Base-by-base conservation (phyloP, 2,797 vertebrate genomes). In the Tenualosa thibaudeaui region DNA sequence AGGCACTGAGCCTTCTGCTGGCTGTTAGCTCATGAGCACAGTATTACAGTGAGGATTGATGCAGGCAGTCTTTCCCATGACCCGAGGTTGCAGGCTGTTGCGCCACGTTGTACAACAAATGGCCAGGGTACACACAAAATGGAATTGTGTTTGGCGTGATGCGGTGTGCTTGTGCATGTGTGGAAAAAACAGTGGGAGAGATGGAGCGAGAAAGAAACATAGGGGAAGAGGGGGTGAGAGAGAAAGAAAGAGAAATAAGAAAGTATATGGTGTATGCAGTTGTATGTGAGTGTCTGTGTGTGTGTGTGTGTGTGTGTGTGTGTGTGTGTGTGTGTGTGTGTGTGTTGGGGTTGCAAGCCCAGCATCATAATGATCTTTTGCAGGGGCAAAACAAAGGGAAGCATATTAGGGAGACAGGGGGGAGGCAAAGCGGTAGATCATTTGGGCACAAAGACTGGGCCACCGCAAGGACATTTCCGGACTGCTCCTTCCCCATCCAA, bases 21-120 rank as follows among this genome's bases (percentile, higher is more conserved):
- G 56, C 60, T 37, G 43, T 82, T 83, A 82, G 60, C 60, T 81
- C 82, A 81, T 84, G 84, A 86, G 84, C 58, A 49, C 65, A 81
- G 24, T 68, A 83, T 85, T 83, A 84, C 4, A 46, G 26, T 54
- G 83, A n/a, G 40, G 81, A 85, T 62, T 53, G 68, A 87, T 71
- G 24, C 26, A 62, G 60, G 58, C 43, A 60, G 81, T 17, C 81
- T 31, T 60, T 81, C 40, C 71, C 46, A 81, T 81, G 83, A 84
- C 83, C 86, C 75, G 15, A 68, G 71, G 84, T 84, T 84, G 83
- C 60, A 24, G 81, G 43, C 12, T 37, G 15, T 46, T 62, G 9
- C 37, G 2, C 50, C 71, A 75, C 12, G 22, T 12, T 26, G 81
- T 19, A 50, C 68, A 75, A 75, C 8, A 68, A 75, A 71, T 56